phyloP scores from a whole-genome alignment of 2,797 vertebrate species.

The Gymnocypris eckloni region DNA sequence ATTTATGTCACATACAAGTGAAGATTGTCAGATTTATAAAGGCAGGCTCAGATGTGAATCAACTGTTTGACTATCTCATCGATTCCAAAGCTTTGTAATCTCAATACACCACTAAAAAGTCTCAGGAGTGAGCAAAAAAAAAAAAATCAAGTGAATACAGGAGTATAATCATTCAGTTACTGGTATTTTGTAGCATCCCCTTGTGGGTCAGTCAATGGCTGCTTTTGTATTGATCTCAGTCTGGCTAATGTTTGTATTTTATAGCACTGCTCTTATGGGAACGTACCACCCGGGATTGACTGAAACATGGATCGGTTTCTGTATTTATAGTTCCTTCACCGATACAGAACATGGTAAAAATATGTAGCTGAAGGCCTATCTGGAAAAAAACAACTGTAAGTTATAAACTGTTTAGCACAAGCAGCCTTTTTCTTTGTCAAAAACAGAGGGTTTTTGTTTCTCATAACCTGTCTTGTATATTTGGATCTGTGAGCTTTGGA shows the following conservation, averaged over 20 bases:
- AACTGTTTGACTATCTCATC: conserved; percentile 26
- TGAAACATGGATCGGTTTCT: neutral
- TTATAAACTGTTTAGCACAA: conserved; percentile 66
- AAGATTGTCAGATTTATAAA: conserved; percentile 24
- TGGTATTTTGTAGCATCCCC: conserved; percentile 39
- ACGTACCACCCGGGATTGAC: conserved; percentile 13
- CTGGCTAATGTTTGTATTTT: conserved; percentile 43
- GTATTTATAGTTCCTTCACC: conserved; percentile 40
- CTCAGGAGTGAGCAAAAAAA: conserved; percentile 27
- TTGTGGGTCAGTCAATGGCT: conserved; percentile 16
- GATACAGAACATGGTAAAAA: conserved; percentile 11
- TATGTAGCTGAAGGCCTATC: conserved; percentile 20
- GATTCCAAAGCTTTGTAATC: conserved; percentile 5
- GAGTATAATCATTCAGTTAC: conserved; percentile 9
- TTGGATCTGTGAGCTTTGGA: conserved; percentile 63
- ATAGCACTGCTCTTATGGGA: conserved; percentile 28
- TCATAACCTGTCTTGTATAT: conserved; percentile 68
- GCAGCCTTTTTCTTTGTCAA: conserved; percentile 63
- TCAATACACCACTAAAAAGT: neutral
- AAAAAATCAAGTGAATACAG: neutral
- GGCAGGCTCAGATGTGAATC: neutral
- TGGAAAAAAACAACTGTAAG: conserved; percentile 13
- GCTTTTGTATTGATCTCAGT: conserved; percentile 42
- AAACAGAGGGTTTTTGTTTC: conserved; percentile 69
- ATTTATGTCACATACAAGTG: conserved; percentile 4